phyloP scores from a whole-genome alignment of 2,113 vertebrate species.

The Alethe diademata region DNA sequence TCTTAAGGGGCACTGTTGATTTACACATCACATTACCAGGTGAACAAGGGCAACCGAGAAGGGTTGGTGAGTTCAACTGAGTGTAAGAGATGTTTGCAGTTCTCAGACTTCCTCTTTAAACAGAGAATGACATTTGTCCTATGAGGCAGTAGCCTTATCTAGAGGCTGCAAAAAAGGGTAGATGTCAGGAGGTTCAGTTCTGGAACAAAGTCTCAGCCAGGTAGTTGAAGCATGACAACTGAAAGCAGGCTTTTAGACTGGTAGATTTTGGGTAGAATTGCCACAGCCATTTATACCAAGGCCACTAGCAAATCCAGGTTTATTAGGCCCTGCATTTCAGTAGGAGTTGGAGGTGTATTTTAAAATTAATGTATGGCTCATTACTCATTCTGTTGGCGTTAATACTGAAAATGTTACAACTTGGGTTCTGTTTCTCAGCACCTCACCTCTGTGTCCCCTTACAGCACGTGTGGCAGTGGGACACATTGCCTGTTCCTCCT shows the following conservation, averaged over 20 bases:
- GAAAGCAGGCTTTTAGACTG: conserved; percentile 1
- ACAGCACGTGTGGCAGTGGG: not conserved
- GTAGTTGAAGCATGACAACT: not conserved
- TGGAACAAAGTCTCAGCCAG: not conserved
- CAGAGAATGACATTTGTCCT: not conserved
- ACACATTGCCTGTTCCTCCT: not conserved
- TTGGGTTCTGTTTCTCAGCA: not conserved
- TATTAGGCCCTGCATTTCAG: not conserved
- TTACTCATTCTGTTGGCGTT: not conserved
- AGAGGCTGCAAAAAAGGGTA: not conserved
- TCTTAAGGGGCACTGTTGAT: not conserved
- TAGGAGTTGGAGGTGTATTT: not conserved
- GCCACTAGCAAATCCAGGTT: conserved; percentile 4
- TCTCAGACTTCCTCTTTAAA: not conserved
- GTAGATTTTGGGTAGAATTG: not conserved
- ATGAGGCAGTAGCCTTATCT: not conserved
- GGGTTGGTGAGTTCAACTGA: not conserved
- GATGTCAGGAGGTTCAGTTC: conserved; percentile 4
- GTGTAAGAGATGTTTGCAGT: not conserved
- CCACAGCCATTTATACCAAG: not conserved
- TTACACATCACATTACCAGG: not conserved
- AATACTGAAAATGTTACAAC: not conserved
- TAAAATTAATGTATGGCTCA: not conserved
- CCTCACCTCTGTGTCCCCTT: not conserved
- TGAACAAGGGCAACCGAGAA: not conserved